Evolutionary conservation across 2,113 vertebrate species (phyloP).

Genomic region (Eurystomus gularis): DNA sequence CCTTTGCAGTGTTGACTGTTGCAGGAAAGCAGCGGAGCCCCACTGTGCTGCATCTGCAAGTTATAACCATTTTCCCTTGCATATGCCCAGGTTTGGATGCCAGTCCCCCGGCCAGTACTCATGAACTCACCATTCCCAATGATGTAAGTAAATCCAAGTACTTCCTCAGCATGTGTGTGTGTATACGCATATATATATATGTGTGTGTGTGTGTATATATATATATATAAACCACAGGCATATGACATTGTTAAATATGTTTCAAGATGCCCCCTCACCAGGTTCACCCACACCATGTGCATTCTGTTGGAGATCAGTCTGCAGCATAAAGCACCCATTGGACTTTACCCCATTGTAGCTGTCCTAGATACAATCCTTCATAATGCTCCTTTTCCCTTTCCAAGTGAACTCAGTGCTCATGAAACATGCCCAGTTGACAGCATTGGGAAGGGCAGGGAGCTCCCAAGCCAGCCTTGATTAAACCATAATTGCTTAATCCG

Average conservation of each 20-base stretch:
- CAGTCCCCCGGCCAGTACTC: conserved; percentile 94
- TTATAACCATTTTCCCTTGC: conserved; percentile 69
- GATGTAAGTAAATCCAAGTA: conserved; percentile 88
- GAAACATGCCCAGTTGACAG: background rate
- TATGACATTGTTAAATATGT: background rate
- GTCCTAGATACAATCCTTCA: background rate
- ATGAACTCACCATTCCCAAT: conserved; percentile 98
- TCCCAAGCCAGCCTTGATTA: background rate
- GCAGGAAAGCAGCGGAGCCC: background rate
- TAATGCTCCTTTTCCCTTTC: background rate
- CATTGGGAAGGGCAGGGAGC: background rate
- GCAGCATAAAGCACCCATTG: accelerated
- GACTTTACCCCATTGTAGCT: background rate
- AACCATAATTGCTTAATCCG: background rate
- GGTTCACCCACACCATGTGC: background rate
- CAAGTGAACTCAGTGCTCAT: conserved; percentile 3
- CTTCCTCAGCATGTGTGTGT: background rate
- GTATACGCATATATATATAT: too few species aligned
- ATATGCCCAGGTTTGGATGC: conserved; percentile 90
- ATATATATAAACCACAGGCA: background rate
- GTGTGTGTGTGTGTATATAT: accelerated
- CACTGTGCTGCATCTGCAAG: background rate
- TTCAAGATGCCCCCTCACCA: background rate
- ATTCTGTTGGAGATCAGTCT: background rate
- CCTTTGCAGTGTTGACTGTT: conserved; percentile 36